Evolutionary conservation across 2,888 invertebrate genomes (phyloP).

Genomic region (Hoplodrina ambigua): DNA sequence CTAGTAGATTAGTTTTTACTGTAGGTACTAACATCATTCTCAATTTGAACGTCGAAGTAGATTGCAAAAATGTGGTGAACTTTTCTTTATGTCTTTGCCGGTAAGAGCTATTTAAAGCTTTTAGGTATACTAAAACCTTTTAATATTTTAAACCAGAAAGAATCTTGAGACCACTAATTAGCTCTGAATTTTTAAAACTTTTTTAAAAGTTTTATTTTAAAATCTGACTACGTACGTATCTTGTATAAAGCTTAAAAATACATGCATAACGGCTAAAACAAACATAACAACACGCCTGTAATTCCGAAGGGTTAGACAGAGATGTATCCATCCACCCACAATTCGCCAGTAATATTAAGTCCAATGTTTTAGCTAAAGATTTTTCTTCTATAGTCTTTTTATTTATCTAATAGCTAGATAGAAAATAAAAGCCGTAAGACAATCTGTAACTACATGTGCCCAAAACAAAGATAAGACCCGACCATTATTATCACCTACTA

Average conservation of each 20-base stretch:
- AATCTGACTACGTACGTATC: neutral
- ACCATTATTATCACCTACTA: slow-evolving; percentile 45
- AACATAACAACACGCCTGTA: no score
- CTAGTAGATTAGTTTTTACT: no score
- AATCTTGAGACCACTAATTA: slow-evolving; percentile 30
- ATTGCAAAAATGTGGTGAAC: neutral
- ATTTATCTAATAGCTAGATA: no score
- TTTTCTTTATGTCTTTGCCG: neutral
- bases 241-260: neutral
- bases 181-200: slow-evolving; percentile 36
- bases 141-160: slow-evolving; percentile 13
- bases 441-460: slow-evolving; percentile 22
- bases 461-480: slow-evolving; percentile 26
- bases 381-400: no score
- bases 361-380: no score
- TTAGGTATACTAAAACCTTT: slow-evolving; percentile 29
- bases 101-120: slow-evolving; percentile 8
- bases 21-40: neutral
- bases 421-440: slow-evolving; percentile 4
- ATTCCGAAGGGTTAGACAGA: no score
- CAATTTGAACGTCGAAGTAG: no score
- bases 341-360: no score
- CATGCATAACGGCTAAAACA: no score
- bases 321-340: no score
- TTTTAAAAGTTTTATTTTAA: slow-evolving; percentile 16